phyloP scores from a whole-genome alignment of 2,113 vertebrate species.

The Chaenocephalus aceratus region DNA sequence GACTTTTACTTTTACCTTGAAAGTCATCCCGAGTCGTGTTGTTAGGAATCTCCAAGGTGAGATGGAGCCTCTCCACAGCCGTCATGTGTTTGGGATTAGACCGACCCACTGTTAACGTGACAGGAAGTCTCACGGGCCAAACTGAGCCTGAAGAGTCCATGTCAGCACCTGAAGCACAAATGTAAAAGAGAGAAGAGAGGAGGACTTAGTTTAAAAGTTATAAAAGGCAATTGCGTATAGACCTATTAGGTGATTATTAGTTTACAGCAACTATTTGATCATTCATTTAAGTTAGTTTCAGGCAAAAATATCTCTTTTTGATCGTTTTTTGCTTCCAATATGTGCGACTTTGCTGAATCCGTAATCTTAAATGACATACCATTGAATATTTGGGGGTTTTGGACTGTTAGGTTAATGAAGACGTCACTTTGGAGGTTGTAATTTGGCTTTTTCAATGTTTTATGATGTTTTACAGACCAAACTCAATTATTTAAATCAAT shows the following conservation, averaged over 20 bases:
- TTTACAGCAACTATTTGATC: not conserved
- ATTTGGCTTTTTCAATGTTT: not conserved
- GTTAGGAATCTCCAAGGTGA: constrained; percentile 2
- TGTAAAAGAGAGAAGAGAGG: not conserved
- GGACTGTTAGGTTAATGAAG: not conserved
- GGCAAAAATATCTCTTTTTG: not conserved
- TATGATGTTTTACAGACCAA: not conserved
- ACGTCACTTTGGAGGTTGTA: not conserved
- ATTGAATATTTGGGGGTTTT: not conserved
- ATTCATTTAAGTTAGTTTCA: not conserved
- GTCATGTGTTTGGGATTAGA: constrained; percentile 68
- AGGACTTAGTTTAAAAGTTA: not conserved
- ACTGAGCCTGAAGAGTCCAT: not conserved
- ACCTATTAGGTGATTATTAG: not conserved
- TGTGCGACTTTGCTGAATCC: not conserved
- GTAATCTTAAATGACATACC: not conserved
- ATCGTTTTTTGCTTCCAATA: not conserved
- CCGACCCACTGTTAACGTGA: constrained; percentile 21
- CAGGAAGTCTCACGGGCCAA: constrained; percentile 21
- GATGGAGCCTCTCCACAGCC: constrained; percentile 4
- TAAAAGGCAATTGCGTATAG: not conserved
- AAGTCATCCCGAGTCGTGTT: not conserved
- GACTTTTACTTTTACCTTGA: not conserved
- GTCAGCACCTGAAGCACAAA: not conserved
- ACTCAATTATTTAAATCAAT: not conserved